phyloP scores from a whole-genome alignment of 2,888 invertebrate species.

The Urechis unicinctus region DNA sequence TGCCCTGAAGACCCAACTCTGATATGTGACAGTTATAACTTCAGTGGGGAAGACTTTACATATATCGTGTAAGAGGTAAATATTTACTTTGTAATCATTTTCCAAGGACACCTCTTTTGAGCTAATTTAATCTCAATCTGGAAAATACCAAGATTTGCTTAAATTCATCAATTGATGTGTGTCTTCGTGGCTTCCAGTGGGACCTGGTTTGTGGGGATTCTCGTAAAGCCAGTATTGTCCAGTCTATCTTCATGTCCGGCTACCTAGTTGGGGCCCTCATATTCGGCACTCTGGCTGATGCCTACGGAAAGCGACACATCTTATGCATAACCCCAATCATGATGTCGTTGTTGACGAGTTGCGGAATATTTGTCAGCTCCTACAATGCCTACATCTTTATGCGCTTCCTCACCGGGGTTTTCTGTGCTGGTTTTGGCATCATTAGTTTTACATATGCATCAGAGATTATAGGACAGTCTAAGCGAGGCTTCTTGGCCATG shows the following conservation, averaged over 20 bases:
- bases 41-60: slow-evolving; percentile 16
- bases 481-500: slow-evolving; percentile 18
- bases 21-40: slow-evolving; percentile 13
- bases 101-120: too few species aligned
- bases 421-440: slow-evolving; percentile 13
- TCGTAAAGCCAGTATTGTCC: slow-evolving; percentile 19
- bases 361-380: slow-evolving; percentile 5
- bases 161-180: not conserved
- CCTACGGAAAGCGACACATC: slow-evolving; percentile 15
- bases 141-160: too few species aligned
- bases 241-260: slow-evolving; percentile 22
- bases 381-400: slow-evolving; percentile 5
- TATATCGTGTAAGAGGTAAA: slow-evolving; percentile 21
- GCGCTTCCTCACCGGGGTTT: slow-evolving; percentile 9
- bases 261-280: slow-evolving; percentile 20
- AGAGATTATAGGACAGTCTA: slow-evolving; percentile 19
- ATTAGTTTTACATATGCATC: slow-evolving; percentile 16
- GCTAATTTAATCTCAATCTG: too few species aligned
- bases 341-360: slow-evolving; percentile 9
- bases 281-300: slow-evolving; percentile 20
- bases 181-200: slow-evolving; percentile 14
- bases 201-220: slow-evolving; percentile 19
- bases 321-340: slow-evolving; percentile 12
- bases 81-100: too few species aligned
- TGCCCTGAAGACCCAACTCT: not conserved